Percentiles rank a stretch among this genome's conserved stretches.
Evolutionary conservation across 2,113 vertebrate genomes (phyloP).

Genomic region (Sphaerodactylus townsendi): DNA sequence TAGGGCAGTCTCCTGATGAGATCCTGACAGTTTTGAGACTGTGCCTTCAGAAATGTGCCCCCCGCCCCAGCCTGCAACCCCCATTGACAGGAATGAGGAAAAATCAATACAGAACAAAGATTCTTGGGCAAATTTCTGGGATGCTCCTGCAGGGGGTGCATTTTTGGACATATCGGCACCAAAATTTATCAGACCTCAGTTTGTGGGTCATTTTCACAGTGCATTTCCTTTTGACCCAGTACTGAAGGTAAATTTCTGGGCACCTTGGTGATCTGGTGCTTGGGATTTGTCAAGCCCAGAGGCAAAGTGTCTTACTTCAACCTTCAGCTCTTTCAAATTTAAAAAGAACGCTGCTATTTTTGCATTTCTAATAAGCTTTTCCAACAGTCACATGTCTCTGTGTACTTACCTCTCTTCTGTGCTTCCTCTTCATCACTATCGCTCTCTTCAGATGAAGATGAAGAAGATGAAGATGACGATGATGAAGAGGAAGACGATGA

Average conservation of each 20-base stretch:
- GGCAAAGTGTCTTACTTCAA: background rate
- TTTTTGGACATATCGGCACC: too few relatives aligned
- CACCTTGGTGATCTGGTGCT: too few relatives aligned
- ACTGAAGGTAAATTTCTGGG: background rate
- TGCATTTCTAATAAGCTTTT: conserved; percentile 13
- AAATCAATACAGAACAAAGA: too few relatives aligned
- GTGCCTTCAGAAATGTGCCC: too few relatives aligned
- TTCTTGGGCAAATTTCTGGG: too few relatives aligned
- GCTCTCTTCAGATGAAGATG: conserved; percentile 92
- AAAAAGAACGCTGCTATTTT: conserved; percentile 12
- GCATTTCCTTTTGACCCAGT: background rate
- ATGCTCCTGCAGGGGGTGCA: too few relatives aligned
- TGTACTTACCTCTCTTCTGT: conserved; percentile 78
- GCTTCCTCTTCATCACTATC: conserved; percentile 86
- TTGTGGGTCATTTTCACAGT: background rate
- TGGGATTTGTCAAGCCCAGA: too few relatives aligned
- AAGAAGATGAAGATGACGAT: conserved; percentile 90
- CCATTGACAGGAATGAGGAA: too few relatives aligned
- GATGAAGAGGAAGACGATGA: conserved; percentile 82
- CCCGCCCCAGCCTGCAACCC: too few relatives aligned
- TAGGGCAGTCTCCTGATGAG: too few relatives aligned
- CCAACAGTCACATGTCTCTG: conserved; percentile 46
- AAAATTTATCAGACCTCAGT: background rate
- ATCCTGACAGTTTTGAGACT: too few relatives aligned
- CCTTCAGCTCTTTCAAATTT: background rate